These are phyloP conservation scores for Leptinotarsa peninsularis DNA, from an alignment of 2,888 invertebrate species.

Conservation along the genomic window DNA sequence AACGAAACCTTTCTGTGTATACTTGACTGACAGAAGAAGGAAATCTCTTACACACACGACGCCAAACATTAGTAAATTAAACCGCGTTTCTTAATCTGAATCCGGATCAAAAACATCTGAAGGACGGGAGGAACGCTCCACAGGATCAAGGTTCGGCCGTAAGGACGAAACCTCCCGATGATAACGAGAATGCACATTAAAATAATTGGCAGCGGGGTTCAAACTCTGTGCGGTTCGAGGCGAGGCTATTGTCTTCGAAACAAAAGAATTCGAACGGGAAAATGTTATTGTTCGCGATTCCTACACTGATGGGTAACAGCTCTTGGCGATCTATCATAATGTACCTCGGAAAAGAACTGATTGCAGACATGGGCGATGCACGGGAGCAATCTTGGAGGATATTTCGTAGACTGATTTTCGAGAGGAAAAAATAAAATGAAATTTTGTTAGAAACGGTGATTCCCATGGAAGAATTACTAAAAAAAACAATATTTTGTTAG, in stretches of 20 bases:
- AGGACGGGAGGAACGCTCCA: constrained; percentile 1
- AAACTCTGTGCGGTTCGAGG: constrained; percentile 26
- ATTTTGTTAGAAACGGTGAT: too few species aligned
- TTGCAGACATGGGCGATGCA: constrained; percentile 1
- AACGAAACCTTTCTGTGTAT: neutral
- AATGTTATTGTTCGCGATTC: constrained; percentile 45
- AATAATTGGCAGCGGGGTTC: constrained; percentile 49
- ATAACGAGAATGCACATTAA: constrained; percentile 49
- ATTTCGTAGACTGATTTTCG: neutral
- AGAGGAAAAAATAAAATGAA: too few species aligned
- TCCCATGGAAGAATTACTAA: too few species aligned
- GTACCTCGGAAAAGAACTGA: neutral
- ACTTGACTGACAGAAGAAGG: neutral
- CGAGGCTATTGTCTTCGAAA: constrained; percentile 47
- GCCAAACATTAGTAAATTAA: constrained; percentile 19
- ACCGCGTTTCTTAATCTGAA: constrained; percentile 3
- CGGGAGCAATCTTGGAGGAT: neutral
- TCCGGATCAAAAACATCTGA: constrained; percentile 11
- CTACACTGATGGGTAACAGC: constrained; percentile 12
- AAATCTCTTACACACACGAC: constrained; percentile 5
- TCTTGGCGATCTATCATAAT: constrained; percentile 21
- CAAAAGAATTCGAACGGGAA: constrained; percentile 49
- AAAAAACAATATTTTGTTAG: too few species aligned
- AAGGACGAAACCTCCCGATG: constrained; percentile 5
- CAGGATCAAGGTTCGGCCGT: neutral